These are phyloP conservation scores for Mus pahari DNA, from an alignment of 2,113 vertebrate species.

Conservation along the genomic window DNA sequence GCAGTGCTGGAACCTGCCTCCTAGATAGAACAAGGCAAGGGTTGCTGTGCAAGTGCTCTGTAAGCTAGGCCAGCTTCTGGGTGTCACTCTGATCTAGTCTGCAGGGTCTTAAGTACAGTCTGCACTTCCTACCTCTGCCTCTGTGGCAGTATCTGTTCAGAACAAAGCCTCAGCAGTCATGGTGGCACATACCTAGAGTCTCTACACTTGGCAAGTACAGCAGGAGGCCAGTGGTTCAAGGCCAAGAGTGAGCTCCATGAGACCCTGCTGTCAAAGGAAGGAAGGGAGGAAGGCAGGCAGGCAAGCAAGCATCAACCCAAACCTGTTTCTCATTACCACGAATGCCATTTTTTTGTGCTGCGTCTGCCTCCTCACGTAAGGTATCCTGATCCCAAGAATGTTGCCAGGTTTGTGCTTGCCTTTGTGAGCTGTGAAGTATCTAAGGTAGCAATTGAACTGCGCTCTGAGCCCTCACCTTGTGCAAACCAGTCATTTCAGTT, in stretches of 20 bases:
- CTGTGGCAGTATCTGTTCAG: background rate
- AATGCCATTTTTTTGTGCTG: background rate
- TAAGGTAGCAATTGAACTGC: background rate
- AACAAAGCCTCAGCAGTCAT: background rate
- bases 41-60: background rate
- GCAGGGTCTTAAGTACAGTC: background rate
- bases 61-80: background rate
- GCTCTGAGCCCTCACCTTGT: accelerated
- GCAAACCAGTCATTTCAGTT: background rate
- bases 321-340: accelerated
- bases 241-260: background rate
- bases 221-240: background rate
- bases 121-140: background rate
- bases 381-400: background rate
- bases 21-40: no score
- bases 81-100: background rate
- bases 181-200: background rate
- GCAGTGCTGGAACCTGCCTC: background rate
- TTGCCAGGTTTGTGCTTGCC: background rate
- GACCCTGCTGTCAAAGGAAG: no score
- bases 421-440: background rate
- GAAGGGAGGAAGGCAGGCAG: accelerated
- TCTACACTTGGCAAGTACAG: background rate
- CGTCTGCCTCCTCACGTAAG: background rate
- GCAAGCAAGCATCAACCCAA: background rate